Conservation (phyloP, 2,888 invertebrate species). For the Amblyjoppa fuscipennis region DNA sequence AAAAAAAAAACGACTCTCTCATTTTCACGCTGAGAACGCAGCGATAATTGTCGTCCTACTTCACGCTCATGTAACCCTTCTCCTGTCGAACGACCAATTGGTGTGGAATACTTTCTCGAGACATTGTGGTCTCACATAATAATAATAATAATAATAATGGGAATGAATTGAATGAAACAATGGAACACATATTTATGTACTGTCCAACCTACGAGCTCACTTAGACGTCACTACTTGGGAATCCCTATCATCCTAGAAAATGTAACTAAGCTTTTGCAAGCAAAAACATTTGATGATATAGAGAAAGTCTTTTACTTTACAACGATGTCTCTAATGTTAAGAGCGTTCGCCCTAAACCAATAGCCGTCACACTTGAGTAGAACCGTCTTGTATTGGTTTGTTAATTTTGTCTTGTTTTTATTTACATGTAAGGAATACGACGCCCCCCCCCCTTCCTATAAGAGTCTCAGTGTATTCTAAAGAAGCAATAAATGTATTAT, state of each 20-base stretch:
- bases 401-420: no score
- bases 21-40: no score
- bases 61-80: background rate
- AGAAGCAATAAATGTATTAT: no score
- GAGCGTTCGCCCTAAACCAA: slow-evolving; percentile 4
- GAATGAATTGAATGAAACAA: no score
- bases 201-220: background rate
- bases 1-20: no score
- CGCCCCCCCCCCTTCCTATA: no score
- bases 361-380: background rate
- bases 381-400: no score
- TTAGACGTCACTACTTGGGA: background rate
- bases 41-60: background rate
- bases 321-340: background rate
- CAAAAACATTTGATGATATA: background rate
- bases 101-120: slow-evolving; percentile 9
- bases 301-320: background rate
- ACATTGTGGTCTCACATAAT: background rate
- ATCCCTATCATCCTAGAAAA: background rate
- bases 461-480: no score
- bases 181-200: background rate
- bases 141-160: no score
- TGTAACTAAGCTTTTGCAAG: slow-evolving; percentile 1
- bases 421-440: no score
- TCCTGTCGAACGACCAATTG: slow-evolving; percentile 6